Evolutionary conservation across 2,797 vertebrate genomes (phyloP).

Genomic region (Neosilurus hyrtlii): DNA sequence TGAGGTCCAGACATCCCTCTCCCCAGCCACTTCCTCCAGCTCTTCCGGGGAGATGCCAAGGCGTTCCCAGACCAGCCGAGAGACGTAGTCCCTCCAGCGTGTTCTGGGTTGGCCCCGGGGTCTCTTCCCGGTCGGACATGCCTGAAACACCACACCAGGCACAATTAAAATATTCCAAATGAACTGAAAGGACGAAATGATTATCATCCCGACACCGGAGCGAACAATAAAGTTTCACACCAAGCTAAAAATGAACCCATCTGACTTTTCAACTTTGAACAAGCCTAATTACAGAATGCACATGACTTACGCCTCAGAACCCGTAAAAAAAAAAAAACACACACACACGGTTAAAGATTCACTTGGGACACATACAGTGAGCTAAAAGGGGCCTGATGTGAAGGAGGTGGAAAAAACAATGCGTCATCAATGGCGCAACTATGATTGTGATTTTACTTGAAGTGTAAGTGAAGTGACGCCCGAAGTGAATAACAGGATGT

Average conservation of each 20-base stretch:
- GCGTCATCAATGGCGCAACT: background rate
- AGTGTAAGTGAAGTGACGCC: background rate
- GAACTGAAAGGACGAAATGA: background rate
- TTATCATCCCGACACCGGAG: background rate
- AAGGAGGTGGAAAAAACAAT: background rate
- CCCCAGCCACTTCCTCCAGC: no score
- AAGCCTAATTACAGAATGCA: background rate
- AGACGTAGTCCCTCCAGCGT: no score
- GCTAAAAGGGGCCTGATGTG: background rate
- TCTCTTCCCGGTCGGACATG: no score
- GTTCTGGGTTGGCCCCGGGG: no score
- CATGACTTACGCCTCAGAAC: background rate
- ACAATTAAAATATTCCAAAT: background rate
- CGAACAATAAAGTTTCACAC: background rate
- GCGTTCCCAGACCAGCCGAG: no score
- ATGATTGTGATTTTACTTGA: background rate
- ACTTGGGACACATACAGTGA: background rate
- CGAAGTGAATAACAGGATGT: constrained; percentile 46
- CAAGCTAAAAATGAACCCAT: background rate
- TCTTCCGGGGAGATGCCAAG: no score
- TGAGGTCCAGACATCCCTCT: no score
- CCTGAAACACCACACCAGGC: no score
- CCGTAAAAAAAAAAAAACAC: background rate
- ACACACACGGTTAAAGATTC: background rate
- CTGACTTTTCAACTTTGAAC: background rate